Evolutionary conservation across 2,888 invertebrate genomes (phyloP).

Genomic region (Chrysomela aeneicollis): DNA sequence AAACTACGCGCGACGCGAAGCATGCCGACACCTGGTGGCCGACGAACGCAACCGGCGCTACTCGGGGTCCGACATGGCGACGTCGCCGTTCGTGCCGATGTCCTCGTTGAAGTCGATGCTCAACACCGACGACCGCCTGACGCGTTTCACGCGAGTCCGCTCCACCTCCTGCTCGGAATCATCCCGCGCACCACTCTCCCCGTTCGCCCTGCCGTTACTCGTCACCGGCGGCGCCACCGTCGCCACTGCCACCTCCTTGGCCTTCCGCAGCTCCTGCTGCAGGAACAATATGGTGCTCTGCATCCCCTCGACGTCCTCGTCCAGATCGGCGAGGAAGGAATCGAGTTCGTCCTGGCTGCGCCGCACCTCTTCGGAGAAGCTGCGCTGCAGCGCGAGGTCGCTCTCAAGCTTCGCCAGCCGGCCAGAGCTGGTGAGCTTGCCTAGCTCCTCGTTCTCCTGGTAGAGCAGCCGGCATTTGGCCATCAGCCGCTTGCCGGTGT

Average conservation of each 20-base stretch:
- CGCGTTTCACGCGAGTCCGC: conserved; percentile 69
- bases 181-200: conserved; percentile 56
- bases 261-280: conserved; percentile 90
- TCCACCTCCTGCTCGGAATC: conserved; percentile 62
- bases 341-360: conserved; percentile 96
- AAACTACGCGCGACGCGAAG: conserved; percentile 5
- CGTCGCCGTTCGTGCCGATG: conserved; percentile 74
- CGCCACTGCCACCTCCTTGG: conserved; percentile 69
- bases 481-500: conserved; percentile 97
- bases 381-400: conserved; percentile 93
- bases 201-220: conserved; percentile 46
- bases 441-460: conserved; percentile 97
- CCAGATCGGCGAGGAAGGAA: conserved; percentile 93
- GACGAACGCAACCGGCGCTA: conserved; percentile 44
- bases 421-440: conserved; percentile 94
- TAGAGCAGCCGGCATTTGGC: conserved; percentile 94
- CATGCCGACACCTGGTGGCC: conserved; percentile 17
- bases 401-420: conserved; percentile 94
- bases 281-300: conserved; percentile 95
- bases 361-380: conserved; percentile 95
- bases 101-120: conserved; percentile 80
- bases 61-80: conserved; percentile 61
- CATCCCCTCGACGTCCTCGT: conserved; percentile 98
- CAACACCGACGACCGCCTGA: conserved; percentile 74
- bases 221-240: conserved; percentile 63